Conservation (phyloP, 1,140 invertebrate genomes). For the Drosophila santomea region DNA sequence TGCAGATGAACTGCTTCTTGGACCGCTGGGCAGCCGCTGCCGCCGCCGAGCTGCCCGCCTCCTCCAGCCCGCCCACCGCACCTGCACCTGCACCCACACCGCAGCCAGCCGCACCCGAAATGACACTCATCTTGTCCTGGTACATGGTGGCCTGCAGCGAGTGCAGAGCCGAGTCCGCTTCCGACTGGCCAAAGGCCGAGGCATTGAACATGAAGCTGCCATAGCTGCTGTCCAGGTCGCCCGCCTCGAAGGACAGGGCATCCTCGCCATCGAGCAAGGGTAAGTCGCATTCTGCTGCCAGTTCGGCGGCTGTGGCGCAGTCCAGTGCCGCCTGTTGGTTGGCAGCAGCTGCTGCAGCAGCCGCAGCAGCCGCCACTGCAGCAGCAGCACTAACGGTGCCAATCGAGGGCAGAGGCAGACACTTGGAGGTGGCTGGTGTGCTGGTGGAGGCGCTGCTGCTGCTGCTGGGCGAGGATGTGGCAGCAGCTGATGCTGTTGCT, state of each 20-base stretch:
- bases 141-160: slow-evolving; percentile 79
- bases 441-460: slow-evolving; percentile 35
- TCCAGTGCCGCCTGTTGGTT: slow-evolving; percentile 70
- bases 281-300: slow-evolving; percentile 71
- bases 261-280: slow-evolving; percentile 69
- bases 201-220: slow-evolving; percentile 75
- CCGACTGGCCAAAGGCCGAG: slow-evolving; percentile 40
- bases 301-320: slow-evolving; percentile 68
- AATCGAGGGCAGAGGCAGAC: slow-evolving; percentile 68
- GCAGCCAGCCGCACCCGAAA: slow-evolving; percentile 18
- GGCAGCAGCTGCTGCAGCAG: slow-evolving; percentile 60
- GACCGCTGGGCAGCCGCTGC: slow-evolving; percentile 87
- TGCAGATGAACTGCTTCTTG: slow-evolving; percentile 99
- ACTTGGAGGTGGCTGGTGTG: slow-evolving; percentile 47
- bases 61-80: slow-evolving; percentile 47
- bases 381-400: slow-evolving; percentile 72
- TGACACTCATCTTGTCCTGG: slow-evolving; percentile 78
- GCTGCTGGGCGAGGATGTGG: slow-evolving; percentile 24
- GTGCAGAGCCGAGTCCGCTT: slow-evolving; percentile 59
- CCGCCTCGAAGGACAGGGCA: slow-evolving; percentile 72
- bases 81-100: slow-evolving; percentile 1
- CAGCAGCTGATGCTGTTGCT: slow-evolving; percentile 2
- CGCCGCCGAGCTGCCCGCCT: slow-evolving; percentile 83
- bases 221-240: slow-evolving; percentile 77
- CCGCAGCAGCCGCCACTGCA: slow-evolving; percentile 65